Conservation (phyloP, 2,888 invertebrate genomes). For the Allophyes oxyacanthae region DNA sequence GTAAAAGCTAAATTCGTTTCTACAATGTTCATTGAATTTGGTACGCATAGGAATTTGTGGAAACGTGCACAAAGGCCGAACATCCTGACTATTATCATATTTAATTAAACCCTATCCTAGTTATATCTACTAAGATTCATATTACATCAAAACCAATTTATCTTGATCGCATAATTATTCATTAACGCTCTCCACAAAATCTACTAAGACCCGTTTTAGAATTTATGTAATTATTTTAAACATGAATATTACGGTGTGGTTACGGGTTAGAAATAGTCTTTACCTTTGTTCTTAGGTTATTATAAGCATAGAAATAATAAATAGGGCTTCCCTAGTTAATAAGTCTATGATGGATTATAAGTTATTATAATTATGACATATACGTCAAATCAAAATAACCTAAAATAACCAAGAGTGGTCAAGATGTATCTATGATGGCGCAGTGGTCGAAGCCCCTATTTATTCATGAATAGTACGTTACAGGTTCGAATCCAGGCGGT, state of each 20-base stretch:
- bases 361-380: no score
- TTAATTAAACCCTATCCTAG: conserved; percentile 45
- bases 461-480: no score
- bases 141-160: conserved; percentile 52
- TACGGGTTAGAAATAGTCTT: conserved; percentile 14
- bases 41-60: conserved; percentile 41
- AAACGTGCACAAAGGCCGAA: conserved; percentile 34
- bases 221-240: conserved; percentile 53
- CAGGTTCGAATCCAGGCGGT: no score
- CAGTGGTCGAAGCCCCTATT: no score
- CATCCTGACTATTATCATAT: conserved; percentile 47
- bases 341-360: no score
- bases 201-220: conserved; percentile 40
- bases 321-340: no score
- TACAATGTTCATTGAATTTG: conserved; percentile 47
- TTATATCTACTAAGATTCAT: conserved; percentile 43
- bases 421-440: no score
- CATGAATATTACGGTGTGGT: conserved; percentile 31
- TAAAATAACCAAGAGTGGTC: no score
- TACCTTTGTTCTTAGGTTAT: conserved; percentile 12
- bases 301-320: no score
- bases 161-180: conserved; percentile 56
- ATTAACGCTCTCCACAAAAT: conserved; percentile 38
- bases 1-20: conserved; percentile 39
- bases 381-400: no score